These are phyloP conservation scores for Glaucopsyche alexis DNA, from an alignment of 2,888 invertebrate genomes.

Conservation along the genomic window DNA sequence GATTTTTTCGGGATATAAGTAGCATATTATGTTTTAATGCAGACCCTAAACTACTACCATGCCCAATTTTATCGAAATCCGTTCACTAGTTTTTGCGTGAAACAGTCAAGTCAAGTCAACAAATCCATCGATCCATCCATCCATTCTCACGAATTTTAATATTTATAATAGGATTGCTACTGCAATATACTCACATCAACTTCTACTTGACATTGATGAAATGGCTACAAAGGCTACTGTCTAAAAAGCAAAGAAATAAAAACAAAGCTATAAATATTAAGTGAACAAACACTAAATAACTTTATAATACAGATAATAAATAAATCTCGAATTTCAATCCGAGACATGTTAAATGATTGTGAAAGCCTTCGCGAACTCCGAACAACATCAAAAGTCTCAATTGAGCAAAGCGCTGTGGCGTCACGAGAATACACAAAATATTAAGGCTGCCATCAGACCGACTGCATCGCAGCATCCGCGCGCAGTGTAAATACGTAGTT, in stretches of 20 bases:
- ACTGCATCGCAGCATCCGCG: no score
- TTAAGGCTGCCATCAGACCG: not conserved
- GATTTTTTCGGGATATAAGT: no score
- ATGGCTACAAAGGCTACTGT: no score
- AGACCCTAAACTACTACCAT: no score
- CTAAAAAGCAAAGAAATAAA: not conserved
- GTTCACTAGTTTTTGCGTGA: no score
- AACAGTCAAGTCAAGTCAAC: no score
- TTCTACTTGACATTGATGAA: not conserved
- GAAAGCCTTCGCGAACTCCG: not conserved
- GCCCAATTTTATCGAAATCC: no score
- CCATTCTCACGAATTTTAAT: no score
- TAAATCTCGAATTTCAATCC: no score
- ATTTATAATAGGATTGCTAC: not conserved
- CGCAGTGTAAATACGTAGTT: no score
- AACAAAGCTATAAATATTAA: not conserved
- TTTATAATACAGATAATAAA: slow-evolving; percentile 12
- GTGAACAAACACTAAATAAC: not conserved
- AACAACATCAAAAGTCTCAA: slow-evolving; percentile 15
- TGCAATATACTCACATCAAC: not conserved
- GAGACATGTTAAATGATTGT: slow-evolving; percentile 1
- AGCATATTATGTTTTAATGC: no score
- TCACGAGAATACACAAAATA: not conserved
- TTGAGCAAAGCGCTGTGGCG: not conserved
- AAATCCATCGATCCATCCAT: no score